phyloP scores from a whole-genome alignment of 2,888 invertebrate species.

The Habrosyne pyritoides region DNA sequence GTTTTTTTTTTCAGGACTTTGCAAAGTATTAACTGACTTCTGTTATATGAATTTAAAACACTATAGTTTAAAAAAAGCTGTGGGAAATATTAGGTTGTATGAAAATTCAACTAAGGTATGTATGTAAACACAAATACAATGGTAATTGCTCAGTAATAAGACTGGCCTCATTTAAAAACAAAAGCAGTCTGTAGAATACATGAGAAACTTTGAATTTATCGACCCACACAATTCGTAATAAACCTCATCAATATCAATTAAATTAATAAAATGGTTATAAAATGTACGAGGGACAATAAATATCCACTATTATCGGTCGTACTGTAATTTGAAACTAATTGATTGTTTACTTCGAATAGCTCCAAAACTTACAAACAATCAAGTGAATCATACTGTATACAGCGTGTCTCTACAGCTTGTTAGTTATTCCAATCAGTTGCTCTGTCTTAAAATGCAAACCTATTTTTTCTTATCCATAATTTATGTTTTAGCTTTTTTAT shows the following conservation, averaged over 20 bases:
- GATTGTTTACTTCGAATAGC: slow-evolving; percentile 77
- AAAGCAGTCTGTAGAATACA: slow-evolving; percentile 39
- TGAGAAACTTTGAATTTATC: slow-evolving; percentile 54
- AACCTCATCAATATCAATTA: slow-evolving; percentile 75
- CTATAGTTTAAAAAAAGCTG: neutral
- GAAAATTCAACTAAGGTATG: neutral
- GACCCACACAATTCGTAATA: slow-evolving; percentile 61
- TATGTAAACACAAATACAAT: neutral
- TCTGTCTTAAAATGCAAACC: neutral
- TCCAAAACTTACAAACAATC: slow-evolving; percentile 67
- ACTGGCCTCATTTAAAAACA: slow-evolving; percentile 41
- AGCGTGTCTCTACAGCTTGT: slow-evolving; percentile 34
- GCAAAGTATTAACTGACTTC: neutral
- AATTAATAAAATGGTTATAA: slow-evolving; percentile 79
- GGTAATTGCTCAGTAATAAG: slow-evolving; percentile 2
- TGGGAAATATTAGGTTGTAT: neutral
- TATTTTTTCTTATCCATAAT: too few species aligned
- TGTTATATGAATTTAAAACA: neutral
- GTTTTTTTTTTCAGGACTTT: neutral
- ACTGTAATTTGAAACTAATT: slow-evolving; percentile 76
- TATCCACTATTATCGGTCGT: slow-evolving; percentile 72
- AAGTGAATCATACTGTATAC: slow-evolving; percentile 69
- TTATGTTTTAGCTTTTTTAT: too few species aligned
- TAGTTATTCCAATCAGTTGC: neutral
- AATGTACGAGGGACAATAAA: slow-evolving; percentile 75